Base-by-base conservation (phyloP, 2,888 invertebrate genomes). In the Macrophya annulata region DNA sequence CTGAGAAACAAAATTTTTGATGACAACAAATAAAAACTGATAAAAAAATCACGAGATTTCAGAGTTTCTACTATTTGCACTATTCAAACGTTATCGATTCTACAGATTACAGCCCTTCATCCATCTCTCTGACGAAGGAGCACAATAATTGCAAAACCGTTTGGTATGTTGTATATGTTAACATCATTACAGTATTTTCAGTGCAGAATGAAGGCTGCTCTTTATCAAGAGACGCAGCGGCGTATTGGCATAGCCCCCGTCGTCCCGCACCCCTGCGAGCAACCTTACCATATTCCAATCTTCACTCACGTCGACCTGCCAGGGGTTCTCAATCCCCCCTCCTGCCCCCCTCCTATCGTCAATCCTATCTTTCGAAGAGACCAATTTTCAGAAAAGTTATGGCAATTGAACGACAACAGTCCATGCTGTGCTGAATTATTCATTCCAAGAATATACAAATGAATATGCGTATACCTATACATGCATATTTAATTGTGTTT, bases 281-380 rank as follows among this genome's bases (percentile, higher is more conserved):
- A 59, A 43, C 25, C 43, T 48, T 21, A 4, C 15, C 68, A 31
- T 83, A 71, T 83, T 25, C 68, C 83, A 81, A 81, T 81, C 83
- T 71, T 83, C 68, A 68, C 68, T 45, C 68, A 48, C 48, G 31
- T 48, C 71, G n/a, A 68, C 48, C 68, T 8, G 25, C 3, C 65
- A 83, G 83, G 12, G 83, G 68, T 83, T 83, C 83, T 83, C 83
- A 83, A 83, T 43, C 51, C 59, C 51, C 37, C 5, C 8, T 31
- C 3, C 31, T 31, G 31, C 31, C 31, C 62, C 51, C 59, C 51
- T n/a, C 1, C 8, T 21, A 2, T 45, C 3, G 45, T 77, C 37
- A 55, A 9, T 25, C n/a, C 12, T 37, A 31, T 12, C 62, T 62
- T 21, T 62, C 62, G 25, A 25, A 21, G 62, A 12, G 62, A 10